Base-by-base conservation (phyloP, 2,113 vertebrate species). In the Nannobrachium achirus region DNA sequence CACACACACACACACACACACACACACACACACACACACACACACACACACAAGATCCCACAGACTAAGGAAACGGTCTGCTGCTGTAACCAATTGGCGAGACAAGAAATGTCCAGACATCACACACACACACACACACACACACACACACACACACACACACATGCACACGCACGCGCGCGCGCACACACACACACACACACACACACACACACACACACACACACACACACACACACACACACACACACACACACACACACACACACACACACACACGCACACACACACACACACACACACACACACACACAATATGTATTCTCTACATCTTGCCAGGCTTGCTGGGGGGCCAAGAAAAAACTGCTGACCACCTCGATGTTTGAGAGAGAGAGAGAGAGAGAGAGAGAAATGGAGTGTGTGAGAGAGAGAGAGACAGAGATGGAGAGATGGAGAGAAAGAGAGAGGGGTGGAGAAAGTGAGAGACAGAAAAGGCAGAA, bases 361-460 rank as follows among this genome's bases (percentile, higher is more conserved):
- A 33, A 33, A 33, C 25, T 33, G 25, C 25, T 33, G 25, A 33
- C 25, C 25, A 33, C 16, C 20, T 52, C 6, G 2, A 64, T 63
- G n/a, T 73, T 64, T 81, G 49, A 64, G 75, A 39, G 56, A 67
- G 64, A 70, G 58, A 46, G 60, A 61, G 1, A 2, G n/a, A 63
- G 44, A 18, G 4, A n/a, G 50, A 53, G 14, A 41, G 50, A 52
- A 0, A 8, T 48, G 46, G 6, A 20, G 41, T 68, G 58, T 14
- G 20, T 10, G 8, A 66, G 55, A 71, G 59, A 69, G 59, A 41
- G 14, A 14, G 62, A 66, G 8, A 53, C 10, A 3, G 44, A 44
- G 53, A 67, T 16, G 64, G 56, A 40, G 16, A 20, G 48, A 18
- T 13, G 8, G 48, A 13, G 51, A 59, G 14, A 69, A 52, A 40